Conservation (phyloP, 2,113 vertebrate species). For the Pardalotus punctatus region DNA sequence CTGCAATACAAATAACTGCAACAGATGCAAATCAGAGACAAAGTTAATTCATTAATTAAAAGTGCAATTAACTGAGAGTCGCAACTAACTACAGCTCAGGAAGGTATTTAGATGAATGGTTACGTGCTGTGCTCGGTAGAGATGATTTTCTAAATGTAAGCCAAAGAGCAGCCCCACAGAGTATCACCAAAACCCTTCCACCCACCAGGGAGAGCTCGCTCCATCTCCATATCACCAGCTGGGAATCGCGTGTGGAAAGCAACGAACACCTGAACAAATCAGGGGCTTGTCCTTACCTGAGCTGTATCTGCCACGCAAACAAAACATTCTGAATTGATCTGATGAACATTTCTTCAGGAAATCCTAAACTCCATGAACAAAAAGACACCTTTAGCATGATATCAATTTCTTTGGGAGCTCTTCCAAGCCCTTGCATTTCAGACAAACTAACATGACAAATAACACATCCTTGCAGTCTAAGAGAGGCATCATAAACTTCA, state of each 20-base stretch:
- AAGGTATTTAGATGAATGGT: background rate
- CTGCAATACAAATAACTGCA: background rate
- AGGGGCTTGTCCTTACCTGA: constrained; percentile 77
- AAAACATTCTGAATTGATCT: constrained; percentile 92
- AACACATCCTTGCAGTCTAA: background rate
- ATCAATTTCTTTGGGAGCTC: background rate
- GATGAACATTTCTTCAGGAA: constrained; percentile 83
- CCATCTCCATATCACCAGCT: fast-evolving
- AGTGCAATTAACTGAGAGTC: background rate
- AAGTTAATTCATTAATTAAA: background rate
- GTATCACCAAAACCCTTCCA: background rate
- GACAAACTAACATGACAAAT: background rate
- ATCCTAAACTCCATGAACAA: constrained; percentile 73
- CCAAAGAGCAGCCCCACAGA: background rate
- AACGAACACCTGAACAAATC: fast-evolving
- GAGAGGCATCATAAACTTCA: background rate
- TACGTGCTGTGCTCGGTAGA: background rate
- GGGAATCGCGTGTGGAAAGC: fast-evolving
- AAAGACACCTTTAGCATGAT: background rate
- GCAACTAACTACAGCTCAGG: background rate
- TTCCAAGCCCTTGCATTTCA: background rate
- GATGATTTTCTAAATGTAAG: background rate
- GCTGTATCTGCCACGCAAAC: constrained; percentile 86
- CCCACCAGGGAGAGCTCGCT: fast-evolving
- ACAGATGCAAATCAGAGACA: background rate